A percentile compares a stretch with the other conserved stretches of the same genome.
These are phyloP conservation scores for Druceiella hillmani DNA, from an alignment of 2,888 invertebrate genomes.

Conservation along the genomic window DNA sequence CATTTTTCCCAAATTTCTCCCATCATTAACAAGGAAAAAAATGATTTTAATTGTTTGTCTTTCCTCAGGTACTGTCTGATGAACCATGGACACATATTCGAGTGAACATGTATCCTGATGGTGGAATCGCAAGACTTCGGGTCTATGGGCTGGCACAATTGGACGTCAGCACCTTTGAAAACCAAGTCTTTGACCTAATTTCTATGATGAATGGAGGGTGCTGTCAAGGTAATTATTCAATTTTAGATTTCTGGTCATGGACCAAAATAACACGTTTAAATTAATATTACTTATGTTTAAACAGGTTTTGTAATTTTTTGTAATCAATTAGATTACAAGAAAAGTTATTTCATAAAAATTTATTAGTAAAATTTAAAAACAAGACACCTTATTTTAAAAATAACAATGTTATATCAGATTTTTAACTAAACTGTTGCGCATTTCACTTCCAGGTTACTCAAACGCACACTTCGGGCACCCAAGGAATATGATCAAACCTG, in stretches of 20 bases:
- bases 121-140: conserved; percentile 56
- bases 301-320: too few relatives aligned
- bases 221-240: conserved; percentile 49
- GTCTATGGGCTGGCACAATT: conserved; percentile 52
- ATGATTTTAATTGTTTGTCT: conserved; percentile 5
- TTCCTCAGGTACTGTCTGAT: conserved; percentile 37
- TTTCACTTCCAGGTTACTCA: conserved; percentile 49
- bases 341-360: not conserved
- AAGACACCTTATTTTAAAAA: too few relatives aligned
- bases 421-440: too few relatives aligned
- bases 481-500: conserved; percentile 51
- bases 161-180: conserved; percentile 33
- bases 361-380: too few relatives aligned
- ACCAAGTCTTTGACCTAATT: conserved; percentile 43
- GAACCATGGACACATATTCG: conserved; percentile 54
- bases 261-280: too few relatives aligned
- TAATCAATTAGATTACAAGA: too few relatives aligned
- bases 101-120: conserved; percentile 59
- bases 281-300: too few relatives aligned
- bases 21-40: too few relatives aligned
- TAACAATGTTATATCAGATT: too few relatives aligned
- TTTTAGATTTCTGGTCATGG: too few relatives aligned
- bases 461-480: conserved; percentile 63
- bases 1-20: too few relatives aligned
- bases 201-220: conserved; percentile 50